phyloP scores from a whole-genome alignment of 2,888 invertebrate species.

The Auanema freiburgensis region DNA sequence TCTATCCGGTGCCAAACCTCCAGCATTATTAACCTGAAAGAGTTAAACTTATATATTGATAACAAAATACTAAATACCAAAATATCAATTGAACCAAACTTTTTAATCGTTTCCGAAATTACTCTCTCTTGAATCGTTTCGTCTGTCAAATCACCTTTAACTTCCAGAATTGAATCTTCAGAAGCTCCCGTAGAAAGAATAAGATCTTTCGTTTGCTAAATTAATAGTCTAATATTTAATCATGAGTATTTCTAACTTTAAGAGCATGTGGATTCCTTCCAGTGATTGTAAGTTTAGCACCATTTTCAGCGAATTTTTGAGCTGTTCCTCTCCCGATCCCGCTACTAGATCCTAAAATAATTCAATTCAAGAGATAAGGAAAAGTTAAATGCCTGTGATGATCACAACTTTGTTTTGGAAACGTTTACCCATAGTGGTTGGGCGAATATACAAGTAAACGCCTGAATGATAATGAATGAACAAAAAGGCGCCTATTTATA shows the following conservation, averaged over 20 bases:
- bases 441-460: not conserved
- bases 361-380: not conserved
- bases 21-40: conserved; percentile 20
- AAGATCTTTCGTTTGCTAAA: no score
- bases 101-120: no score
- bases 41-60: not conserved
- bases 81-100: no score
- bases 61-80: not conserved
- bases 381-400: conserved; percentile 11
- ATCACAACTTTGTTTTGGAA: conserved; percentile 12
- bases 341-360: conserved; percentile 10
- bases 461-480: no score
- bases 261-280: conserved; percentile 11
- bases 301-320: conserved; percentile 14
- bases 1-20: conserved; percentile 16
- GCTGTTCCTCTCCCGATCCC: conserved; percentile 17
- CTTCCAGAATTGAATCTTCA: no score
- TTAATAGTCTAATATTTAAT: no score
- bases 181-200: not conserved
- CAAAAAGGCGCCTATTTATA: no score
- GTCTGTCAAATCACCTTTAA: no score
- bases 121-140: no score
- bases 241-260: not conserved
- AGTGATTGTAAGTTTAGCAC: conserved; percentile 13
- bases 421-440: conserved; percentile 2